Conservation (phyloP, 2,888 invertebrate species). For the Orthosia incerta region DNA sequence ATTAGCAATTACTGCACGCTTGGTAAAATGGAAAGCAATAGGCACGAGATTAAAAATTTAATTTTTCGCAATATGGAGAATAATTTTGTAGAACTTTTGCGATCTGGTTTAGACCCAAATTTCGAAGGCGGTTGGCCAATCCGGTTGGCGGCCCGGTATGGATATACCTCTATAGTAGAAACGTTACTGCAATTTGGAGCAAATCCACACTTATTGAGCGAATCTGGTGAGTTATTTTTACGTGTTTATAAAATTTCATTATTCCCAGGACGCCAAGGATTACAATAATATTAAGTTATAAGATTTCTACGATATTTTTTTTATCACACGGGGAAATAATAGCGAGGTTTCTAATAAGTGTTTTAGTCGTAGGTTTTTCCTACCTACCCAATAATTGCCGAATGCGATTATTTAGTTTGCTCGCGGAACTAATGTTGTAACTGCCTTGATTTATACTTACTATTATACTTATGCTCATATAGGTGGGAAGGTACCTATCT, state of each 20-base stretch:
- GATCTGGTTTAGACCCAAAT: conserved; percentile 83
- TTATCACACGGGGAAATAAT: not conserved
- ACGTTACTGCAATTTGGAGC: conserved; percentile 82
- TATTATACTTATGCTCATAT: no score
- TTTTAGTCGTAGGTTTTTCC: not conserved
- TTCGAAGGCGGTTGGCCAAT: conserved; percentile 87
- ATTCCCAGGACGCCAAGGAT: not conserved
- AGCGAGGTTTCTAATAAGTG: not conserved
- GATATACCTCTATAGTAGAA: conserved; percentile 79
- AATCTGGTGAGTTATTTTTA: conserved; percentile 78
- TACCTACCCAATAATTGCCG: not conserved
- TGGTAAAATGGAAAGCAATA: conserved; percentile 73
- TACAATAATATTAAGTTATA: not conserved
- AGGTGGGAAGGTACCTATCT: not conserved
- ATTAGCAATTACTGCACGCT: not conserved
- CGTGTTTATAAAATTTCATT: no score
- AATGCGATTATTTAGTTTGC: not conserved
- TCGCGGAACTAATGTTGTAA: not conserved
- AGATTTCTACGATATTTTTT: no score
- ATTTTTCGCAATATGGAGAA: conserved; percentile 77
- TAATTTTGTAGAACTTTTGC: conserved; percentile 77
- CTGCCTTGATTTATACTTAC: not conserved
- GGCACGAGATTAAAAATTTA: conserved; percentile 73
- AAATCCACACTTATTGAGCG: conserved; percentile 84
- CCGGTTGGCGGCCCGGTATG: conserved; percentile 84